These are phyloP conservation scores for Tachina lurida DNA, from an alignment of 2,888 invertebrate genomes.

Conservation along the genomic window DNA sequence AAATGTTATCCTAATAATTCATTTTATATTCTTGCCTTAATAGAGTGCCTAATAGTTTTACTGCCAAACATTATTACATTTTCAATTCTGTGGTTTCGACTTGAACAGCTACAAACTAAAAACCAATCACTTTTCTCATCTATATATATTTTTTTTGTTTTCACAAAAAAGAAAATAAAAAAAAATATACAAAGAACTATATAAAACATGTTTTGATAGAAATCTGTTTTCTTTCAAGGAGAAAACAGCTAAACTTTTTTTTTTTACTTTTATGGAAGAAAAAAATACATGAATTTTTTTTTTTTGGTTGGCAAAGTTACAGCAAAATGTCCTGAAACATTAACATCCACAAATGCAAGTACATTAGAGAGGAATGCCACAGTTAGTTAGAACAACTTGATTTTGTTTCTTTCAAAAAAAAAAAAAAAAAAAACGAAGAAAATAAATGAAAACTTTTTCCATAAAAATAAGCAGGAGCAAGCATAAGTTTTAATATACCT, in stretches of 20 bases:
- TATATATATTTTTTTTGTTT: neutral
- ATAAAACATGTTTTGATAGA: constrained; percentile 59
- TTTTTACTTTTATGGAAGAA: constrained; percentile 31
- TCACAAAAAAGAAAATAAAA: neutral
- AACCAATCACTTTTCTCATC: constrained; percentile 67
- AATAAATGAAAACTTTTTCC: constrained; percentile 16
- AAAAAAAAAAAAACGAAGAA: neutral
- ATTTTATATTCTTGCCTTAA: neutral
- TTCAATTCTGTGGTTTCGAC: constrained; percentile 36
- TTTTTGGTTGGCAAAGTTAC: constrained; percentile 66
- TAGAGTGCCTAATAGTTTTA: constrained; percentile 29
- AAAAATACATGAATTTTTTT: constrained; percentile 21
- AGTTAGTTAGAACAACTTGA: constrained; percentile 59
- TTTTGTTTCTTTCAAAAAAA: neutral
- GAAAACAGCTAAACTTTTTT: constrained; percentile 49
- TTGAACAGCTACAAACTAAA: constrained; percentile 17
- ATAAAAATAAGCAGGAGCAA: constrained; percentile 23
- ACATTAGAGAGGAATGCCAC: constrained; percentile 50
- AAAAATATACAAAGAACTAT: constrained; percentile 14
- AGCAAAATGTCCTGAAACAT: constrained; percentile 67
- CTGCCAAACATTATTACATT: constrained; percentile 5
- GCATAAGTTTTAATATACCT: constrained; percentile 5
- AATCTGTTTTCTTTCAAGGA: constrained; percentile 64
- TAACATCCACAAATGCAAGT: constrained; percentile 57
- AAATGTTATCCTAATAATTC: neutral